Base-by-base conservation (phyloP, 2,888 invertebrate genomes). In the Limnephilus auricula region DNA sequence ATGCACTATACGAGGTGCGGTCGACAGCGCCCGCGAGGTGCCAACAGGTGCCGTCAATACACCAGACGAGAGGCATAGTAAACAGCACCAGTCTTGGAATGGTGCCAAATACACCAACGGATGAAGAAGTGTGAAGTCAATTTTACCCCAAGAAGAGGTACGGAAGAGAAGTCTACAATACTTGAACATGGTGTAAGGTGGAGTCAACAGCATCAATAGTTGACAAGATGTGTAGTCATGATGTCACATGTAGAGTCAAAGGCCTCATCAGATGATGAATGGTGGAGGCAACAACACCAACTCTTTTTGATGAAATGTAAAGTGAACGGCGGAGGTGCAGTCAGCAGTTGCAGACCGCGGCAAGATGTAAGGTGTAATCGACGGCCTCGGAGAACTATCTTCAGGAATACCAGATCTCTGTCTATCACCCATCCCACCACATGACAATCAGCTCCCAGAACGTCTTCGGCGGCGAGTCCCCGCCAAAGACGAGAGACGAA, bases 401-500 rank as follows among this genome's bases (percentile, higher is more conserved):
- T 30, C 83, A 83, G 90, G 83, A 30, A 30, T 50, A 30, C 79
- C 32, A 65, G 50, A 15, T 32, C 78, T 45, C 88, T 31, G 95
- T 94, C 91, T 95, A 95, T 96, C 96, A 96, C 95, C 96, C 96
- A 93, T 96, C 95, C 96, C 96, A 96, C 96, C 96, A 96, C 96
- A 96, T 96, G 93, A 96, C 96, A 94, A 96, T 96, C 92, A 96
- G 94, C 95, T 96, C 96, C 96, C 96, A 96, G 95, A 96, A 96
- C 96, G 95, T 96, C 96, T 95, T 96, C 96, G 96, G 97, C 96
- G 96, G 97, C 96, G 96, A 96, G 96, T 96, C 95, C 94, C 94
- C 96, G 96, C 96, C 97, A 95, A 97, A 97, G 97, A 96, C 96
- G 96, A 96, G 96, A 95, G 96, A 97, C 96, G 95, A 97, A 95